These are phyloP conservation scores for Gnatocerus cornutus DNA, from an alignment of 2,888 invertebrate genomes.

Conservation along the genomic window DNA sequence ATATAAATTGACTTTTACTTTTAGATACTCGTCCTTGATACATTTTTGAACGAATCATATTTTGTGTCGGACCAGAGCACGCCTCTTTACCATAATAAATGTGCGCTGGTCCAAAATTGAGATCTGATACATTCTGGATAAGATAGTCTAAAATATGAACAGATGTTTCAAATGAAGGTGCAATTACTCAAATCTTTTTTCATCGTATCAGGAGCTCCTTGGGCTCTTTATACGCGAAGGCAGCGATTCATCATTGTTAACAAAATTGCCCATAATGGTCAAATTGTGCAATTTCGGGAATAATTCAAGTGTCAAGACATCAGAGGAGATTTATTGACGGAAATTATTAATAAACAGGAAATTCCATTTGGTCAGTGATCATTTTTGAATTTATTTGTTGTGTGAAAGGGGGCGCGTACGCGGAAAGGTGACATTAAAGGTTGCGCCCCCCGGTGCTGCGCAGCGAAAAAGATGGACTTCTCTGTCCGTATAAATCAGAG, in stretches of 20 bases:
- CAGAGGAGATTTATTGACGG: constrained; percentile 1
- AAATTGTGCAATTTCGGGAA: constrained; percentile 8
- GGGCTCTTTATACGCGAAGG: constrained; percentile 5
- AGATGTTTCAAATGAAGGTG: constrained; percentile 12
- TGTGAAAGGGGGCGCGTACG: not conserved
- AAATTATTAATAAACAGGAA: no score
- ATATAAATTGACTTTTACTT: constrained; percentile 13
- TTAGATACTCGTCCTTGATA: constrained; percentile 13
- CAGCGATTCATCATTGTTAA: constrained; percentile 9
- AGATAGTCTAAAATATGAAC: constrained; percentile 17
- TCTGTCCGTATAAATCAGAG: constrained; percentile 68
- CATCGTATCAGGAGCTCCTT: constrained; percentile 1
- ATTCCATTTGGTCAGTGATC: no score
- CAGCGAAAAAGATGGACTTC: constrained; percentile 1
- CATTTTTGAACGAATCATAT: constrained; percentile 18
- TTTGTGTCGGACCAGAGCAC: constrained; percentile 3
- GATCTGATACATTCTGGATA: constrained; percentile 14
- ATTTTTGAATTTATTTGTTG: no score
- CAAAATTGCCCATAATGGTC: constrained; percentile 12
- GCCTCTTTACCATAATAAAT: constrained; percentile 11
- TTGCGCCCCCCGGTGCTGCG: constrained; percentile 21
- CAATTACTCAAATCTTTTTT: constrained; percentile 11
- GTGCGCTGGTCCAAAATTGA: constrained; percentile 14
- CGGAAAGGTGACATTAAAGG: constrained; percentile 24
- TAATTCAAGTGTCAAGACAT: not conserved